Evolutionary conservation across 2,113 vertebrate species (phyloP).

Genomic region (Chascanopsetta lugubris): DNA sequence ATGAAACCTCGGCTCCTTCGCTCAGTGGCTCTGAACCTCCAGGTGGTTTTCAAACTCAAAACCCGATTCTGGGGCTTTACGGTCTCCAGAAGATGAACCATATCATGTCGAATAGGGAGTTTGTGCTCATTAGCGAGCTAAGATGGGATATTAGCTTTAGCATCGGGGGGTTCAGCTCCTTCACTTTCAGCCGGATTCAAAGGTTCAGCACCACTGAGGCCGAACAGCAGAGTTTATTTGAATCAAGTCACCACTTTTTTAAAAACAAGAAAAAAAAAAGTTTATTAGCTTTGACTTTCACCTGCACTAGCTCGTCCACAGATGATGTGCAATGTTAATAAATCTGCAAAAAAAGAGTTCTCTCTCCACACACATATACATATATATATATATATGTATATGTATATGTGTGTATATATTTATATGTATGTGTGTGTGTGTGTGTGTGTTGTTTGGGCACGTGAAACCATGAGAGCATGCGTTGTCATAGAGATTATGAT

Average conservation of each 20-base stretch:
- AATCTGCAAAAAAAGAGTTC: conserved; percentile 70
- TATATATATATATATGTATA: conserved; percentile 1
- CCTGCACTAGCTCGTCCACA: conserved; percentile 40
- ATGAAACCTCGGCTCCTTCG: background rate
- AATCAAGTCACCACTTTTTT: conserved; percentile 15
- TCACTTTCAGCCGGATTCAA: background rate
- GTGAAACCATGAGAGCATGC: conserved; percentile 77
- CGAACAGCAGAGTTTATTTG: conserved; percentile 16
- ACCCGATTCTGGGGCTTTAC: background rate
- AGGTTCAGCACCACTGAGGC: conserved; percentile 44
- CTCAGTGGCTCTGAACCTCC: conserved; percentile 38
- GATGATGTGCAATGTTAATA: conserved; percentile 67
- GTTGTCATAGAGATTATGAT: conserved; percentile 74
- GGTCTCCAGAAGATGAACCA: background rate
- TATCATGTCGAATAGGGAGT: no score
- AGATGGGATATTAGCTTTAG: no score
- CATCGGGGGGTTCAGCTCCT: background rate
- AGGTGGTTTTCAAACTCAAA: background rate
- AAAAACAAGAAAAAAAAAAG: background rate
- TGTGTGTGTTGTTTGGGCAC: conserved; percentile 57
- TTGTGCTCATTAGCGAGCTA: no score
- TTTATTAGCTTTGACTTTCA: conserved; percentile 11
- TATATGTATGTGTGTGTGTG: background rate
- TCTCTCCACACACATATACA: background rate
- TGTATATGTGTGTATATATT: conserved; percentile 23